phyloP scores from a whole-genome alignment of 1,140 invertebrate species.

The Hylaeus anthracinus region DNA sequence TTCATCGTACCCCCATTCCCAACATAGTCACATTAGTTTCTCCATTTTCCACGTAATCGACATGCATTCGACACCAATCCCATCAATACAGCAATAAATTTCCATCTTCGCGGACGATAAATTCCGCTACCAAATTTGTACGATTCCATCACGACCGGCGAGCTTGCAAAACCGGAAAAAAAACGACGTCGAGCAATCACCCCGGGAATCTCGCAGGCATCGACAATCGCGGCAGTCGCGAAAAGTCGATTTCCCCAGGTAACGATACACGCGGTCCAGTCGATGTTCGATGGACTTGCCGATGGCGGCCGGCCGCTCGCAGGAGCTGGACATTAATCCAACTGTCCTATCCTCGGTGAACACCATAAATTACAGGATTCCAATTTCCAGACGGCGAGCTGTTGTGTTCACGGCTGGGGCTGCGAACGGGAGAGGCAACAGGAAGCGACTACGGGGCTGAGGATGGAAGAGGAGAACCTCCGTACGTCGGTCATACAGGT shows the following conservation, averaged over 20 bases:
- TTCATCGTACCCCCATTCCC: too few relatives aligned
- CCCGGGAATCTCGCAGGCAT: not conserved
- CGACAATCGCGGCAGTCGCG: constrained; percentile 21
- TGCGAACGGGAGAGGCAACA: constrained; percentile 36
- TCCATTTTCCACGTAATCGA: too few relatives aligned
- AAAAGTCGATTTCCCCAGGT: constrained; percentile 39
- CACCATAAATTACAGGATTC: constrained; percentile 71
- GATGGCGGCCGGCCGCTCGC: not conserved
- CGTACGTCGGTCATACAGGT: constrained; percentile 63
- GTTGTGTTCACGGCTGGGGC: constrained; percentile 16
- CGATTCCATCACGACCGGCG: not conserved
- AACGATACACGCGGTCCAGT: constrained; percentile 30
- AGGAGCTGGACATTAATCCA: constrained; percentile 66
- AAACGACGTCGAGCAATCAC: not conserved
- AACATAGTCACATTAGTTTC: too few relatives aligned
- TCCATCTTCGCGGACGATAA: not conserved
- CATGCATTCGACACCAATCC: too few relatives aligned
- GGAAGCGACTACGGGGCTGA: constrained; percentile 22
- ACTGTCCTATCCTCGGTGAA: constrained; percentile 52
- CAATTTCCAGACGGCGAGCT: constrained; percentile 69
- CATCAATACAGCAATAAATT: not conserved
- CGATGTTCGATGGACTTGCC: constrained; percentile 1
- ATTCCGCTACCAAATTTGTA: not conserved
- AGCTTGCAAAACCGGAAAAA: not conserved
- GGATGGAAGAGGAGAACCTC: constrained; percentile 18